Base-by-base conservation (phyloP, 2,113 vertebrate species). In the Centropus unirufus region DNA sequence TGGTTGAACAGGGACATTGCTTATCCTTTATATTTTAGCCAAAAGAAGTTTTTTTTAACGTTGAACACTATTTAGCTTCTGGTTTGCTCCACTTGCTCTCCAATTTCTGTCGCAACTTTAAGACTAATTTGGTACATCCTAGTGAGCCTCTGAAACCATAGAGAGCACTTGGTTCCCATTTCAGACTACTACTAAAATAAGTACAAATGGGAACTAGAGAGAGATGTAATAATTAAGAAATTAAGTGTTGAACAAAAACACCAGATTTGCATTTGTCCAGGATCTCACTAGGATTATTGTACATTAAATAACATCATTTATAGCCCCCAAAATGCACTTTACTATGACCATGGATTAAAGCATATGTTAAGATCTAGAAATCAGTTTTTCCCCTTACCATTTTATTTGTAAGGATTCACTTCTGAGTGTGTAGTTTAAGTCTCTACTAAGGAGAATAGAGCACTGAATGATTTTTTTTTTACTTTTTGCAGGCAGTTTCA, bases 221-320 rank as follows among this genome's bases (percentile, higher is more conserved):
- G 64, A 96, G 32, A 34, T 12, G 29, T 63, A 76, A 76, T 47
- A 73, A 92, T 79, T 73, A 89, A 75, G 59, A 62, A 73, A 94
- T 54, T 0, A 3, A 83, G 34, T 11, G 23, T 80, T 85, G 59
- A 7, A 91, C 88, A 85, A 93, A 93, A 49, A 2, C 29, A 89
- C 6, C 51, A 67, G 27, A 83, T 86, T 68, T 77, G 61, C 11
- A 69, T 83, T 75, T 88, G 59, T 63, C 83, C 69, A 85, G 74
- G 74, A 70, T 96, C 93, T 68, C 62, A 91, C 79, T 83, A 59
- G 66, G n/a, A 91, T 92, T 93, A 92, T 89, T 85, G 52, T 30
- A 74, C 22, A 59, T 83, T 82, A 90, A 94, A 91, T 15, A 90
- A 55, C 29, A 82, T 75, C 61, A 70, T 87, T 87, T 81, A 19